phyloP scores from a whole-genome alignment of 2,888 invertebrate genomes.

The Oeneis ivallda region DNA sequence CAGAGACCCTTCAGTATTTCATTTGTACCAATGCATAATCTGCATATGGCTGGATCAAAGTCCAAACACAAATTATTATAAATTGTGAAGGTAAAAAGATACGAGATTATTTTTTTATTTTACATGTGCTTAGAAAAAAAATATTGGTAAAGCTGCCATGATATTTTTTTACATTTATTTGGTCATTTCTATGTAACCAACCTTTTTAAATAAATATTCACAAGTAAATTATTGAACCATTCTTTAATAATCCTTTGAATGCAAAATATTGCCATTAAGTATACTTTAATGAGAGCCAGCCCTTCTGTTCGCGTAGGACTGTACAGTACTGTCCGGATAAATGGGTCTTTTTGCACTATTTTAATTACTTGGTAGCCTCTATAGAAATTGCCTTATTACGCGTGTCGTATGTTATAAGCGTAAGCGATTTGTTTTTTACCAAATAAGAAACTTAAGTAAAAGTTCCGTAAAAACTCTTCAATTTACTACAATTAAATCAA shows the following conservation, averaged over 20 bases:
- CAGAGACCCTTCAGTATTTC: no score
- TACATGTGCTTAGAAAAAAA: no score
- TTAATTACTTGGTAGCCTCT: constrained; percentile 56
- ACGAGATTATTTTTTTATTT: no score
- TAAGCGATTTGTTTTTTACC: constrained; percentile 4
- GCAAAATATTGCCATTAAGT: constrained; percentile 47
- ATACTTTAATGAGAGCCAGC: constrained; percentile 45
- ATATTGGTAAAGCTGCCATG: neutral
- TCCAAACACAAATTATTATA: no score
- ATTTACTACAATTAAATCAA: no score
- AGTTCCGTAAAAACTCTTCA: no score
- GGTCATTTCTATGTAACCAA: constrained; percentile 5
- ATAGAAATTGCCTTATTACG: constrained; percentile 52
- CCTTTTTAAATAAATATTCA: constrained; percentile 18
- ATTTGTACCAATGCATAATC: no score
- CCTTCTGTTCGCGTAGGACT: constrained; percentile 32
- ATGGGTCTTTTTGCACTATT: constrained; percentile 50
- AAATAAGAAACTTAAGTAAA: no score
- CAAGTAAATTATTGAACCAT: constrained; percentile 27
- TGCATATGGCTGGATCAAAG: no score
- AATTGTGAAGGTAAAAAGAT: no score
- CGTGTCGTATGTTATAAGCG: constrained; percentile 31
- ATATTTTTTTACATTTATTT: neutral
- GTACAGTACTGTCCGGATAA: constrained; percentile 33
- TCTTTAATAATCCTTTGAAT: constrained; percentile 37